Conservation (phyloP, 2,113 vertebrate genomes). For the Poeciliopsis occidentalis region DNA sequence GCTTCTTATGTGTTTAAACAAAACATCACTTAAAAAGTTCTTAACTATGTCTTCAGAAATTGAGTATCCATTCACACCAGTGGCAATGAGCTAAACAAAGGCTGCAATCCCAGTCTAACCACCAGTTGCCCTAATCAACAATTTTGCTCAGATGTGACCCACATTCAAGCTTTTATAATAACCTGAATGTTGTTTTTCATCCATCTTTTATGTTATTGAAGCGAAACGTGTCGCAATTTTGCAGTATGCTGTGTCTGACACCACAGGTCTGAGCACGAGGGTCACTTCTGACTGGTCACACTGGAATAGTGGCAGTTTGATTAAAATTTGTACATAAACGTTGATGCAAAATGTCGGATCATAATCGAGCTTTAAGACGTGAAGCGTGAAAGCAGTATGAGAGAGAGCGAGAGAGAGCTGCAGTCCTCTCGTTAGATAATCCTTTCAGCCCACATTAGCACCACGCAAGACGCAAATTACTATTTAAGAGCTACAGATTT, state of each 20-base stretch:
- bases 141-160: not conserved
- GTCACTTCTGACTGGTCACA: not conserved
- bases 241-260: not conserved
- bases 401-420: conserved; percentile 62
- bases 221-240: not conserved
- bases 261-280: not conserved
- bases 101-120: not conserved
- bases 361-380: not conserved
- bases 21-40: too few relatives aligned
- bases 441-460: conserved; percentile 57
- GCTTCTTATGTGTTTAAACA: too few relatives aligned
- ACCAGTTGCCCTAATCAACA: not conserved
- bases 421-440: conserved; percentile 63
- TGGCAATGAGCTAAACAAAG: not conserved
- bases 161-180: not conserved
- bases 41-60: too few relatives aligned
- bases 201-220: not conserved
- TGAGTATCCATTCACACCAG: too few relatives aligned
- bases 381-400: conserved; percentile 52
- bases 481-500: conserved; percentile 67
- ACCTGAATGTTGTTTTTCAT: not conserved
- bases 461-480: conserved; percentile 30
- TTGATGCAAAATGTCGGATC: not conserved
- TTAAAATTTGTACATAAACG: not conserved
- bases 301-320: not conserved